Base-by-base conservation (phyloP, 1,140 invertebrate genomes). In the Drosophila ambigua region DNA sequence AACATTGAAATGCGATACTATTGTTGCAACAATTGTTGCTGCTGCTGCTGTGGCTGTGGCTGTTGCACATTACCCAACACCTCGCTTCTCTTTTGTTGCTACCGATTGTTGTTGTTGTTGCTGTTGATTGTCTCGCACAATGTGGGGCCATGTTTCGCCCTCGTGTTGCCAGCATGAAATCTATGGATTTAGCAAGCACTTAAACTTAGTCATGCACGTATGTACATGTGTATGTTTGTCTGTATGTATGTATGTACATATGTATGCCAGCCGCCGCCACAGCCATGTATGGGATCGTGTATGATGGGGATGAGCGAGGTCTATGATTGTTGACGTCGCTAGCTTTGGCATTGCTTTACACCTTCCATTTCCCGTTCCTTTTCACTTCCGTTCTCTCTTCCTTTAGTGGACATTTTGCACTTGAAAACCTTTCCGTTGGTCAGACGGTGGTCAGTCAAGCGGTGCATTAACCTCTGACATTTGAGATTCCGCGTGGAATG, bases 161-260 rank as follows among this genome's bases (percentile, higher is more conserved):
- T 57, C 44, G 66, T 31, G 64, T 75, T 85, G 82, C 82, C 82
- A 87, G 82, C 82, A 87, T 88, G 82, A 88, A 88, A 88, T 88
- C 83, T 83, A 83, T 79, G 83, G 83, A 88, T 88, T 88, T 88
- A 88, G 76, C 79, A 75, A 88, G 83, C 83, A 88, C 83, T 88
- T 88, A 88, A 88, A 88, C 83, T 88, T 88, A 88, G 83, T 89
- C 83, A 85, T 87, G 87, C 59, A 39, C 35, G 35, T 35, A 35
- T 35, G 31, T 8, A 20, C 20, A 20, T 20, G 2, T 2, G 2
- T 20, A 20, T 16, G 16, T 16, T 0, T 16, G 16, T 16, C 0
- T 16, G 16, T 16, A 0, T 16, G 16, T 16, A 0, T 16, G 16
- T 16, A 20, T 1, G 2, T 20, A 20, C 20, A 20, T 20, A 20